Evolutionary conservation across 2,797 vertebrate genomes (phyloP).

Genomic region (Coilia nasus): DNA sequence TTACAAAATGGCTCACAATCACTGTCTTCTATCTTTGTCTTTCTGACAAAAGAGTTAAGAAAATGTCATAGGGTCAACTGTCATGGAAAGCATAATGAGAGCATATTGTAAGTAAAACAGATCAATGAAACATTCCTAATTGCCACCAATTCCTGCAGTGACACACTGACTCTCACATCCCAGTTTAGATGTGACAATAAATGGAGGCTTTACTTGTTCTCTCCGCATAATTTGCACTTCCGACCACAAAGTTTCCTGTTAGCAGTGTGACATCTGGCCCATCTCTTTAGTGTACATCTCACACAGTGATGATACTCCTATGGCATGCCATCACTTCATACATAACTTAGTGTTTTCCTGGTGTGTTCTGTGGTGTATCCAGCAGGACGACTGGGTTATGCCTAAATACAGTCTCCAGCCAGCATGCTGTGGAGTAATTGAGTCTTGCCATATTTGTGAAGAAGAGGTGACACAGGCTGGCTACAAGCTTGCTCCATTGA

Average conservation of each 20-base stretch:
- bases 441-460: slow-evolving; percentile 46
- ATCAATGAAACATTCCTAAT: slow-evolving; percentile 2
- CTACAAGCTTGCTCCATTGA: slow-evolving; percentile 37
- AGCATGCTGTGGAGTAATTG: slow-evolving; percentile 46
- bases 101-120: neutral
- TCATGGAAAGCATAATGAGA: neutral
- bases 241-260: neutral
- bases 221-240: neutral
- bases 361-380: neutral
- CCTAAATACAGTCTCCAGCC: neutral
- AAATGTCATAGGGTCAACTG: neutral
- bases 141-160: neutral
- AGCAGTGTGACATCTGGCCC: neutral
- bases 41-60: neutral
- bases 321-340: neutral
- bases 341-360: neutral
- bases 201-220: neutral
- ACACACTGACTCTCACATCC: neutral
- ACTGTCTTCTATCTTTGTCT: neutral
- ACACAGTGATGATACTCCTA: neutral
- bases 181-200: neutral
- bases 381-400: neutral
- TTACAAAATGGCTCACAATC: neutral
- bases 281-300: neutral
- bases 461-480: slow-evolving; percentile 38